phyloP scores from a whole-genome alignment of 2,888 invertebrate species.

The Drosophila picticornis region DNA sequence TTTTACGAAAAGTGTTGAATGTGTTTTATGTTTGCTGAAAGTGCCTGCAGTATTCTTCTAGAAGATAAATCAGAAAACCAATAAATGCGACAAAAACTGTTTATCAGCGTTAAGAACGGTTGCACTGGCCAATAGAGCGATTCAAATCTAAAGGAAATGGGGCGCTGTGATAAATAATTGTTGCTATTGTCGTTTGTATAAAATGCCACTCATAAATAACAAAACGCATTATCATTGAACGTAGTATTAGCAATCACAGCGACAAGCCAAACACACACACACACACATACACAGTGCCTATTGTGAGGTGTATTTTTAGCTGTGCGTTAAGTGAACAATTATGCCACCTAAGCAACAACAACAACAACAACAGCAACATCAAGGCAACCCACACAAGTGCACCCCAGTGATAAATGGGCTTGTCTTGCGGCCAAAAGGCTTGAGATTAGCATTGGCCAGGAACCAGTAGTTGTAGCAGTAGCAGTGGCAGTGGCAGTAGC shows the following conservation, averaged over 20 bases:
- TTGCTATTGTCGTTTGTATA: slow-evolving; percentile 59
- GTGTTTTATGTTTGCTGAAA: neutral
- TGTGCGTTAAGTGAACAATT: slow-evolving; percentile 79
- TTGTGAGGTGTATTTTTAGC: slow-evolving; percentile 68
- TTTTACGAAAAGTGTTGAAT: neutral
- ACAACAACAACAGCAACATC: slow-evolving; percentile 21
- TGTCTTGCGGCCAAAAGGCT: slow-evolving; percentile 68
- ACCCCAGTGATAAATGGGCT: slow-evolving; percentile 71
- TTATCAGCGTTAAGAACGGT: slow-evolving; percentile 5
- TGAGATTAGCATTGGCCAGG: slow-evolving; percentile 58
- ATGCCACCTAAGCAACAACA: slow-evolving; percentile 58
- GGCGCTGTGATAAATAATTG: slow-evolving; percentile 57
- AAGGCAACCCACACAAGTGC: slow-evolving; percentile 54
- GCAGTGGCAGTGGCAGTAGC: slow-evolving; percentile 33
- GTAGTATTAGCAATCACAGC: slow-evolving; percentile 74
- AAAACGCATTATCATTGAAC: slow-evolving; percentile 75
- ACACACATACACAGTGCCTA: slow-evolving; percentile 39
- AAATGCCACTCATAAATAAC: slow-evolving; percentile 71
- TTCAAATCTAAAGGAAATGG: slow-evolving; percentile 21
- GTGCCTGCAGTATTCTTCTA: neutral
- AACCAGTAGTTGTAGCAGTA: slow-evolving; percentile 13
- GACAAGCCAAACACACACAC: slow-evolving; percentile 47
- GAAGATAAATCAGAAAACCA: neutral
- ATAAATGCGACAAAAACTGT: slow-evolving; percentile 22
- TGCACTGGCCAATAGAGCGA: slow-evolving; percentile 14